Conservation (phyloP, 2,113 vertebrate genomes). For the Bubo bubo region DNA sequence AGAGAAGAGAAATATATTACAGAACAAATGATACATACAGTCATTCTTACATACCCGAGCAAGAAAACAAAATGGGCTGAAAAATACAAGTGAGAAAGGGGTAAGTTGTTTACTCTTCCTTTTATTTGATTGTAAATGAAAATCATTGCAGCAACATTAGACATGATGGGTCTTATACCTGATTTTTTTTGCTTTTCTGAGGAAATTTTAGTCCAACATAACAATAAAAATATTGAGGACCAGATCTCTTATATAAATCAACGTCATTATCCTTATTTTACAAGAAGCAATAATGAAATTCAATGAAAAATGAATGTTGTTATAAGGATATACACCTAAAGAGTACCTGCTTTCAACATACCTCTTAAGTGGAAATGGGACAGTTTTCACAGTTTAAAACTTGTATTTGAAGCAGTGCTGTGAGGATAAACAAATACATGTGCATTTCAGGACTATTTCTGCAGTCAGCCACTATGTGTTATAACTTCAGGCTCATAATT, state of each 20-base stretch:
- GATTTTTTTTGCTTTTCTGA: neutral
- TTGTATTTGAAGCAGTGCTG: neutral
- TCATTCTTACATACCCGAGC: neutral
- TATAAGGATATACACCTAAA: neutral
- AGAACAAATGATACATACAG: neutral
- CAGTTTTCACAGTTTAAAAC: neutral
- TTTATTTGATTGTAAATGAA: neutral
- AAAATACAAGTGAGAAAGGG: neutral
- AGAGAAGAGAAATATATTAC: neutral
- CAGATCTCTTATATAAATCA: neutral
- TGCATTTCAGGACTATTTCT: neutral
- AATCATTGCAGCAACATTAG: neutral
- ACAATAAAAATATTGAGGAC: neutral
- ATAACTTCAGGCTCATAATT: slow-evolving; percentile 21
- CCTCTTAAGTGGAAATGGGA: neutral
- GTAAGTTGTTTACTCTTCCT: neutral
- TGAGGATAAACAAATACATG: neutral
- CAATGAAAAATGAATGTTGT: neutral
- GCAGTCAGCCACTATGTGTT: neutral
- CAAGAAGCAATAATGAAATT: neutral
- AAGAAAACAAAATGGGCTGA: neutral
- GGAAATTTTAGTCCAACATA: neutral
- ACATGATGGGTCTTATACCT: neutral
- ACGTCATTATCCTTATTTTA: neutral
- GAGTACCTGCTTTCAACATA: neutral